Evolutionary conservation across 2,113 vertebrate genomes (phyloP).

Genomic region (Chaetodon auriga): DNA sequence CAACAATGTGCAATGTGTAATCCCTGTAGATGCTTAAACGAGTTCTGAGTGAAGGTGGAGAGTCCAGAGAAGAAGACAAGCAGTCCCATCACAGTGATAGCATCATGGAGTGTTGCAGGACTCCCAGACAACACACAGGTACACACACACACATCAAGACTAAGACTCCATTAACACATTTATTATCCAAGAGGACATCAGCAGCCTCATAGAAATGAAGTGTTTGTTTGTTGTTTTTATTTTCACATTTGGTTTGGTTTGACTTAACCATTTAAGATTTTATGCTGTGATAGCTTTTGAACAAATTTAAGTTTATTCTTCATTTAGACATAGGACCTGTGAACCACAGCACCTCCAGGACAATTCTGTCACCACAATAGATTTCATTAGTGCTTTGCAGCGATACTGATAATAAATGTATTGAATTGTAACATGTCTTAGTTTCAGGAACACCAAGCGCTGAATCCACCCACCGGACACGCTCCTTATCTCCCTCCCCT

Average conservation of each 20-base stretch:
- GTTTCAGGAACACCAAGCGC: slow-evolving; percentile 62
- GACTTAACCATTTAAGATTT: not conserved
- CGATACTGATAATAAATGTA: not conserved
- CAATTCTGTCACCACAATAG: no score
- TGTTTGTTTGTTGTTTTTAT: not conserved
- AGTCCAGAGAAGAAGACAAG: slow-evolving; percentile 83
- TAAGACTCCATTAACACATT: not conserved
- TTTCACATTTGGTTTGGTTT: not conserved
- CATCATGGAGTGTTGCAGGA: slow-evolving; percentile 82
- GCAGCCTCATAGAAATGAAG: not conserved
- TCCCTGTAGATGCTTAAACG: slow-evolving; percentile 90
- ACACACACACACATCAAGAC: slow-evolving; percentile 65
- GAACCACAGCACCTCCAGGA: no score
- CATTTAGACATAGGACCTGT: not conserved
- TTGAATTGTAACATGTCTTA: not conserved
- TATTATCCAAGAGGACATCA: not conserved
- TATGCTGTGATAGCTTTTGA: not conserved
- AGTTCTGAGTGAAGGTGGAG: slow-evolving; percentile 81
- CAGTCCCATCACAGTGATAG: slow-evolving; percentile 91
- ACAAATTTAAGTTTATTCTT: not conserved
- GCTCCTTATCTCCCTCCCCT: slow-evolving; percentile 87
- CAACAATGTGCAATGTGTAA: not conserved
- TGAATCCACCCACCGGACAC: slow-evolving; percentile 67
- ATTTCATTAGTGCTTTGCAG: not conserved
- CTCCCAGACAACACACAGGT: slow-evolving; percentile 81